Evolutionary conservation across 2,888 invertebrate species (phyloP), one percentile per base, ranked within the genome.

Genomic region (Caenorhabditis afra): DNA sequence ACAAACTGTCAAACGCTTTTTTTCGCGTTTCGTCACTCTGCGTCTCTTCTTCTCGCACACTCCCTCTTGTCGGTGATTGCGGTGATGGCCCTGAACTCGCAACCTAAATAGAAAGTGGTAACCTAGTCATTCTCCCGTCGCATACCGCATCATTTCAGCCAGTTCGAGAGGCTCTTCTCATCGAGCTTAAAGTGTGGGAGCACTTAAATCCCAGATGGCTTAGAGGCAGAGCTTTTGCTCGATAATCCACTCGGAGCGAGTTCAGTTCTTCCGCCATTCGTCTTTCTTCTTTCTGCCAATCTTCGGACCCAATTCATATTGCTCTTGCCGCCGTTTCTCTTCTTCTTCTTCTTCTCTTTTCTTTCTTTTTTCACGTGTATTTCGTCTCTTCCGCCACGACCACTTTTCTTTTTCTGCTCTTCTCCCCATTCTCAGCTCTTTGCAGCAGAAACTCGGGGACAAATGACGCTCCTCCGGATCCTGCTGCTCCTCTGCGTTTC

Each of bases 61-160:
- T 68, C 41, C 18, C 23, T 50, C 49, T 3, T 22, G 8, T 16
- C 18, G n/a, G n/a, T 53, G 53, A 29, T 35, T 45, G 22, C 29
- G 3, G 29, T 12, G 14, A 16, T 50, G 71, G 57, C 71, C 62
- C 49, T 71, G 71, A 71, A 71, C 71, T 71, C 71, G 41, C 50
- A 58, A 64, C 64, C 64, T 41, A 64, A 49, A 29, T 29, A 29
- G n/a, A n/a, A n/a, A n/a, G n/a, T n/a, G n/a, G n/a, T n/a, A n/a
- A n/a, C n/a, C n/a, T n/a, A n/a, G n/a, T n/a, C n/a, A n/a, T n/a
- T n/a, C n/a, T n/a, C n/a, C n/a, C n/a, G n/a, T n/a, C n/a, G n/a
- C n/a, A n/a, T n/a, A n/a, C n/a, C n/a, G n/a, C n/a, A n/a, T n/a
- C n/a, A n/a, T n/a, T n/a, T n/a, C n/a, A n/a, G n/a, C n/a, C n/a